Percentiles rank a stretch among this genome's conserved stretches.
These are phyloP conservation scores for Haplotaxodon microlepis DNA, from an alignment of 2,113 vertebrate species.

Conservation along the genomic window DNA sequence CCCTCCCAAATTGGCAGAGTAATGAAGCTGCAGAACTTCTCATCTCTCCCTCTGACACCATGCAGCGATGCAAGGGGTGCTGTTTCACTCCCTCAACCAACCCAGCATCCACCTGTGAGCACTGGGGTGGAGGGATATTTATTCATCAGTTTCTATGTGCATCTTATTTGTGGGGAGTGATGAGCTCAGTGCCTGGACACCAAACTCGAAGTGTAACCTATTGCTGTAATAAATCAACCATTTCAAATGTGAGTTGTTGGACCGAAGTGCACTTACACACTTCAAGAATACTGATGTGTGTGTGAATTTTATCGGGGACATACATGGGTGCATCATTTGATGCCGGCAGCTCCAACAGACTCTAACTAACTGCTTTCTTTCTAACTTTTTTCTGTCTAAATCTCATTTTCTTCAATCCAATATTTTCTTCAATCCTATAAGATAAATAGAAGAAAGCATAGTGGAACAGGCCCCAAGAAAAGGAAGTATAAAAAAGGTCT, in stretches of 20 bases:
- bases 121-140: neutral
- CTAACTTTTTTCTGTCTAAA: neutral
- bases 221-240: neutral
- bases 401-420: neutral
- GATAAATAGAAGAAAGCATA: neutral
- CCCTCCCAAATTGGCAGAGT: neutral
- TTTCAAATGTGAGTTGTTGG: neutral
- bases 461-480: neutral
- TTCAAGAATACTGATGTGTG: neutral
- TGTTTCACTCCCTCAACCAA: neutral
- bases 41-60: neutral
- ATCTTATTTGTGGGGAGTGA: neutral
- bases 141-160: neutral
- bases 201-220: neutral
- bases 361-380: neutral
- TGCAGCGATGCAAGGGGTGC: neutral
- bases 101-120: neutral
- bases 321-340: neutral
- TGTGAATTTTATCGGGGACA: neutral
- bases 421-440: neutral
- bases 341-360: neutral
- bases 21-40: neutral
- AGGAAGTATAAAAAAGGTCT: neutral
- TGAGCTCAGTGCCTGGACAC: neutral
- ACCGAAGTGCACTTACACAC: neutral